A percentile compares a stretch with the other conserved stretches of the same genome.
Evolutionary conservation across 2,797 vertebrate genomes (phyloP).

Genomic region (Myotis pilosus): DNA sequence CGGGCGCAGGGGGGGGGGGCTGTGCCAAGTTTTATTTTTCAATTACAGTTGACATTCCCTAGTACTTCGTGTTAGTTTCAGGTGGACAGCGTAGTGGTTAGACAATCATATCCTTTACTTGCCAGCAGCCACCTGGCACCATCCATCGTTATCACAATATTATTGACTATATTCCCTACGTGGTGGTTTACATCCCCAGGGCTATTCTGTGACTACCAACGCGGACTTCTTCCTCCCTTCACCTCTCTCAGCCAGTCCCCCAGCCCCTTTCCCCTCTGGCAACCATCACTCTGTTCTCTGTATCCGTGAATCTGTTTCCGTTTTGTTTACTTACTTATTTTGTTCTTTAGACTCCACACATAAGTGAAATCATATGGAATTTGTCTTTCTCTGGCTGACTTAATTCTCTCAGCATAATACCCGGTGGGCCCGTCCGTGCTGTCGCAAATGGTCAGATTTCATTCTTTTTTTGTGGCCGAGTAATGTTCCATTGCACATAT

Average conservation of each 20-base stretch:
- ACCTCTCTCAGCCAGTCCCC: background rate
- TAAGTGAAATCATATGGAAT: background rate
- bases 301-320: background rate
- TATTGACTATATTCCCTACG: rapidly evolving
- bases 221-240: background rate
- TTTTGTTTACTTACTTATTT: background rate
- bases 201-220: too few relatives aligned
- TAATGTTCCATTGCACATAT: background rate
- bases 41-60: background rate
- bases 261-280: background rate
- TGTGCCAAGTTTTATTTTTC: background rate
- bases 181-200: rapidly evolving
- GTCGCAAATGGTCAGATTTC: too few relatives aligned
- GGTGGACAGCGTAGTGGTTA: background rate
- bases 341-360: background rate
- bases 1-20: too few relatives aligned
- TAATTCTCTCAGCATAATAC: background rate
- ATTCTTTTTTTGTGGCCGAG: background rate
- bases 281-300: background rate
- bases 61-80: background rate
- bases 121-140: background rate
- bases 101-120: background rate
- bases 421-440: background rate
- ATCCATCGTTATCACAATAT: rapidly evolving
- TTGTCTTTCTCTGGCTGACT: background rate